Percentiles rank a stretch among this genome's conserved stretches.
phyloP scores from a whole-genome alignment of 2,113 vertebrate genomes.

The Andinoacara biseriatus region DNA sequence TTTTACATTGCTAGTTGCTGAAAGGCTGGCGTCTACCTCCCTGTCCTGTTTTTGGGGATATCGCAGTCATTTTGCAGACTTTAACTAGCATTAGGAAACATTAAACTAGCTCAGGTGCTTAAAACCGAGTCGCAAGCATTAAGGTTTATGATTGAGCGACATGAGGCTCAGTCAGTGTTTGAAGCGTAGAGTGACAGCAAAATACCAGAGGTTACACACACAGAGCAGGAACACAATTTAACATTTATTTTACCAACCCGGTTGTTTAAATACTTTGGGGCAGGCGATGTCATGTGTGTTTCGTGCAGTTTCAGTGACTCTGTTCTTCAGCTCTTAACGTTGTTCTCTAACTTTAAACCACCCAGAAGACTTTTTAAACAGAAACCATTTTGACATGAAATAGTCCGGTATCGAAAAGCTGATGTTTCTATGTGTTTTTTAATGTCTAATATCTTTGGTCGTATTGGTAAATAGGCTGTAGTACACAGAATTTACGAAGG shows the following conservation, averaged over 20 bases:
- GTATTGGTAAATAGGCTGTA: background rate
- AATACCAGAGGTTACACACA: background rate
- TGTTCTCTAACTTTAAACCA: background rate
- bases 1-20: background rate
- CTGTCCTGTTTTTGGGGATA: background rate
- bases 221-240: background rate
- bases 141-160: background rate
- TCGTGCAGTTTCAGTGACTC: background rate
- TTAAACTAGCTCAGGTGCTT: background rate
- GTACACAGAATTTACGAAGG: background rate
- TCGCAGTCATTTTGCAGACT: background rate
- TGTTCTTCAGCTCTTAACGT: background rate
- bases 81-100: background rate
- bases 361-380: background rate
- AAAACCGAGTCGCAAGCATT: background rate
- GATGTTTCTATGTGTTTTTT: background rate
- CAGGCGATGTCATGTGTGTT: background rate
- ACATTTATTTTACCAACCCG: background rate
- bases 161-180: background rate
- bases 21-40: background rate
- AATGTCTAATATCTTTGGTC: background rate
- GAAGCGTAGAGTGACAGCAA: background rate
- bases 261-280: background rate
- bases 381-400: slow-evolving; percentile 3
- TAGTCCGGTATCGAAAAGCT: background rate